Evolutionary conservation across 2,113 vertebrate genomes (phyloP), one percentile per base, ranked within the genome.

Genomic region (Ctenodactylus gundi): DNA sequence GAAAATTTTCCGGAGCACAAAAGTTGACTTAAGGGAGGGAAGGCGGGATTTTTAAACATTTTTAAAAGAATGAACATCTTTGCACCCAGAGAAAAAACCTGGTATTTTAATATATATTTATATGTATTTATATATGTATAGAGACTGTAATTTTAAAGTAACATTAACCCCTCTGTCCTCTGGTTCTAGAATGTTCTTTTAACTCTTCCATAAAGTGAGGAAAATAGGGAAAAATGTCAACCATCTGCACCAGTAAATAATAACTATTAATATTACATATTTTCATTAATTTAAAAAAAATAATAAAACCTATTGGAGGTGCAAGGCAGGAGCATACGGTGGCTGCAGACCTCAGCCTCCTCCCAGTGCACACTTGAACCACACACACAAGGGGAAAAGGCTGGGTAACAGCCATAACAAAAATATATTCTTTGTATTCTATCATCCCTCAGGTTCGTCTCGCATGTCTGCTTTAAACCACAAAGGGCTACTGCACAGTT

Each of bases 341-440:
- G 95, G 96, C 94, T 58, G 92, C 95, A 95, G 94, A 84, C 96
- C 96, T 78, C 76, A 75, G 81, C 93, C 86, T 82, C 97, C 98
- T 97, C 96, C 97, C 97, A 98, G 97, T 60, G 44, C 98, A 98
- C 98, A 97, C 97, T 0, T 95, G 98, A 98, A 97, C 97, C 98
- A 98, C 98, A 98, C 97, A 2, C 97, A 97, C 92, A 73, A 95
- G 67, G 91, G 91, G 27, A n/a, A 25, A 95, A 97, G 94, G 97
- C 98, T 93, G 97, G 98, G 65, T 93, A 67, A 97, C 98, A 98
- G 98, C 98, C 98, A 98, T 99, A 99, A 99, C 98, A 99, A 99
- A 99, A 99, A 99, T 99, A 99, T 98, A 99, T 98, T 99, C 99
- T 99, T 99, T 99, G 99, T 98, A 97, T 98, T 99, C 98, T 98